Conservation (phyloP, 2,113 vertebrate species). For the Muscicapa adusta region DNA sequence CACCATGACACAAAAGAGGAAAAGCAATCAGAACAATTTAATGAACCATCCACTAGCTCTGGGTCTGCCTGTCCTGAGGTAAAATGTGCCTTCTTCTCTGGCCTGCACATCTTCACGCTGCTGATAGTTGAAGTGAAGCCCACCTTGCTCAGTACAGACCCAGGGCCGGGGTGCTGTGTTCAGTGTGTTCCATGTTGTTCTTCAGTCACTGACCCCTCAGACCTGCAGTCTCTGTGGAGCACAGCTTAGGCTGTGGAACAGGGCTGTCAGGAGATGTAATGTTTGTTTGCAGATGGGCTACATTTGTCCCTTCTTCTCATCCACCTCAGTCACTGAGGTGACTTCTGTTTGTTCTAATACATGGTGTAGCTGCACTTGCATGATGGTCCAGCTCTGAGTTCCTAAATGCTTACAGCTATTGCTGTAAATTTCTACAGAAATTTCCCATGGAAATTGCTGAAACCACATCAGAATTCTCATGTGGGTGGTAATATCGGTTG, state of each 20-base stretch:
- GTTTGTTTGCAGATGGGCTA: not conserved
- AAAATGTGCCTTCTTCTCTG: not conserved
- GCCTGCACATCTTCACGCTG: not conserved
- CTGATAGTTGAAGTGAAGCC: not conserved
- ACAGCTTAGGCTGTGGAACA: rapidly evolving
- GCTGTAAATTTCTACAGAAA: not conserved
- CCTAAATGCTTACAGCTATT: not conserved
- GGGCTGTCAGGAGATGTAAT: not conserved
- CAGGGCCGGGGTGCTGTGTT: too few relatives aligned
- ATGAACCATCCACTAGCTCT: slow-evolving; percentile 74
- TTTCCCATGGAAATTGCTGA: not conserved
- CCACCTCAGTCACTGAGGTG: not conserved
- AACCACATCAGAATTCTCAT: not conserved
- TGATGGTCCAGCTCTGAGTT: not conserved
- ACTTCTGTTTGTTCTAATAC: not conserved
- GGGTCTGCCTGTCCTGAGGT: slow-evolving; percentile 66
- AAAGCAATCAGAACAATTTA: slow-evolving; percentile 51
- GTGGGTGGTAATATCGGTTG: not conserved
- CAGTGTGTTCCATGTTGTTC: not conserved
- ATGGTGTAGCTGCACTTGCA: not conserved
- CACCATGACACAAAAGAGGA: slow-evolving; percentile 29
- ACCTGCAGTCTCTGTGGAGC: rapidly evolving
- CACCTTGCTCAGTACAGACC: not conserved
- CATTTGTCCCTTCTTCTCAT: not conserved
- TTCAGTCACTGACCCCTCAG: not conserved